A percentile compares a stretch with the other conserved stretches of the same genome.
These are phyloP conservation scores for Hemithea aestivaria DNA, from an alignment of 2,888 invertebrate genomes.

Conservation along the genomic window DNA sequence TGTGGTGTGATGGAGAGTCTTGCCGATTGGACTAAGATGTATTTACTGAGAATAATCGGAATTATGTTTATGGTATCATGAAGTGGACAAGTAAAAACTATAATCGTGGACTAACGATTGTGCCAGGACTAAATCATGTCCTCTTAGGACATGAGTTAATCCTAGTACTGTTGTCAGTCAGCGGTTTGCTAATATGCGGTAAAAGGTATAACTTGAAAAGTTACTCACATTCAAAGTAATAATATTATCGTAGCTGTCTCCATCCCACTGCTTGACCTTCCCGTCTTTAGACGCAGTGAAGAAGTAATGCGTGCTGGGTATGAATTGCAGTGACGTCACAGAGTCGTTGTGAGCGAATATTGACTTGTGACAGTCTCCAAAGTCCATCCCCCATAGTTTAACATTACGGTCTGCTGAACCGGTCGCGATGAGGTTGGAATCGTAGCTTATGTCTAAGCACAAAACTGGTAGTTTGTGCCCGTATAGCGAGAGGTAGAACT, in stretches of 20 bases:
- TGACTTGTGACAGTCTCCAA: slow-evolving; percentile 98
- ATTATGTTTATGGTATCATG: no score
- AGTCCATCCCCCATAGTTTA: slow-evolving; percentile 99
- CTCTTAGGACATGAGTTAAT: no score
- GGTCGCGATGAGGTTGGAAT: slow-evolving; percentile 91
- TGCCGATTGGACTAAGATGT: no score
- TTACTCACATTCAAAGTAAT: slow-evolving; percentile 87
- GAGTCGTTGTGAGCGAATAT: slow-evolving; percentile 98
- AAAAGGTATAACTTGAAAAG: no score
- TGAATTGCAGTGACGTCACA: slow-evolving; percentile 92
- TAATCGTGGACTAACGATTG: no score
- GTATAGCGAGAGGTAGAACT: slow-evolving; percentile 96
- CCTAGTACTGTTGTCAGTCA: no score
- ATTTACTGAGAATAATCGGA: no score
- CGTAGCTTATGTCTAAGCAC: slow-evolving; percentile 95
- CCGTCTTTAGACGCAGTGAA: slow-evolving; percentile 97
- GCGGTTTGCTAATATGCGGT: no score
- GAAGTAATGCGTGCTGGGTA: slow-evolving; percentile 94
- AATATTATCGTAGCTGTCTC: slow-evolving; percentile 93
- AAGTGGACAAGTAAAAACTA: no score
- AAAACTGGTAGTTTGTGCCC: slow-evolving; percentile 97
- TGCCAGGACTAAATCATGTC: no score
- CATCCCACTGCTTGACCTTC: slow-evolving; percentile 98
- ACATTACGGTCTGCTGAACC: slow-evolving; percentile 97
- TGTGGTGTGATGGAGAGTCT: no score